Evolutionary conservation across 2,888 invertebrate species (phyloP), one percentile per base, ranked within the genome.

Genomic region (Cheilosia scutellata): DNA sequence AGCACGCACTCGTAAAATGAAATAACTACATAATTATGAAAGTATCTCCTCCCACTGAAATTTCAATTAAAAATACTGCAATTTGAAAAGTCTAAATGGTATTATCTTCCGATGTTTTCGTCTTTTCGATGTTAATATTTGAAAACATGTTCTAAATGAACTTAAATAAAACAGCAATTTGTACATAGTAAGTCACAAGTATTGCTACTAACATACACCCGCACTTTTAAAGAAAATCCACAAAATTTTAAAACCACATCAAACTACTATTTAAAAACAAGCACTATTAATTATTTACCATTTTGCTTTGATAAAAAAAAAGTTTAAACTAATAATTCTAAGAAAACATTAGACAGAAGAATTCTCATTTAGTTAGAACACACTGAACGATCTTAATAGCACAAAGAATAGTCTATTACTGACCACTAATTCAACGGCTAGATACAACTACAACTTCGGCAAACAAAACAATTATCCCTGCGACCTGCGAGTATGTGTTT

Each of bases 321-420:
- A n/a, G n/a, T n/a, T 4, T 0, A 7, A 37, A 37, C 3, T 9
- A 37, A 33, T 33, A 1, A 1, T n/a, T 42, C 5, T 5, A 5
- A 5, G 44, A 44, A 44, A n/a, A 6, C 5, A 44, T 5, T 16
- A 44, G 11, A 42, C n/a, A 42, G 5, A 5, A 5, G 1, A 6
- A n/a, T 4, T 1, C 13, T 44, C 13, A 44, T 16, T 44, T 4
- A 5, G 5, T 5, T 5, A 44, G 16, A 44, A 13, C 44, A 2
- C 44, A 2, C 5, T 6, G 29, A 63, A 37, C 55, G 63, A 47
- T 78, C 71, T 78, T 9, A 63, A 55, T 42, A 47, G 62, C 20
- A 31, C 57, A 37, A 55, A 47, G 31, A 40, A 27, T 55, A 55
- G 31, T 37, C 44, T 37, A 31, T 16, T 70, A 70, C 77, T 77